phyloP scores from a whole-genome alignment of 2,888 invertebrate genomes.

The Dioctria linearis region DNA sequence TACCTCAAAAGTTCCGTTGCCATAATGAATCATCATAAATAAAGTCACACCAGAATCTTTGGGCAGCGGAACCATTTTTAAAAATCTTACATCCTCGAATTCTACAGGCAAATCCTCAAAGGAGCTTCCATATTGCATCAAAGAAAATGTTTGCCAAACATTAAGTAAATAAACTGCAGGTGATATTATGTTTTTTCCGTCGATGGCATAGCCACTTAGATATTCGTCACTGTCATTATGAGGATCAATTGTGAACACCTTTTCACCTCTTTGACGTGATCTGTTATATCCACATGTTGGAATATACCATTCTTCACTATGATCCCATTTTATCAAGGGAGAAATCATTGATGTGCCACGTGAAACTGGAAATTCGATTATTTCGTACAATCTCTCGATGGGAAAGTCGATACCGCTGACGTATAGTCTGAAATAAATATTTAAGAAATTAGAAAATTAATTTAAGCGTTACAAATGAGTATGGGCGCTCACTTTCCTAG shows the following conservation, averaged over 20 bases:
- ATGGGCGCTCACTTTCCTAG: conserved; percentile 72
- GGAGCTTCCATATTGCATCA: conserved; percentile 77
- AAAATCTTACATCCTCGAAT: conserved; percentile 88
- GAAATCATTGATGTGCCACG: conserved; percentile 88
- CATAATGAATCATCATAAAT: conserved; percentile 75
- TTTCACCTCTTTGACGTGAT: conserved; percentile 79
- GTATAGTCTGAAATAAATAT: conserved; percentile 75
- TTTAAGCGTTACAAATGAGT: background rate
- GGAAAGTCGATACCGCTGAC: conserved; percentile 83
- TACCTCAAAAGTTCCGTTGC: conserved; percentile 76
- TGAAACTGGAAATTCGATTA: conserved; percentile 86
- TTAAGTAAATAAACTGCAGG: conserved; percentile 86
- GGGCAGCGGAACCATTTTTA: conserved; percentile 86
- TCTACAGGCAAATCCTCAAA: conserved; percentile 82
- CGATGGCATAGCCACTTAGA: conserved; percentile 86
- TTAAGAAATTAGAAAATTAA: background rate
- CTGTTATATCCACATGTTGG: conserved; percentile 79
- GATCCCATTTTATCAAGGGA: conserved; percentile 91
- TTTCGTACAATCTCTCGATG: conserved; percentile 83
- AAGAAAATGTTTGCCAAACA: conserved; percentile 86
- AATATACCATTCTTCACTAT: conserved; percentile 83
- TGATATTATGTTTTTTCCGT: conserved; percentile 81
- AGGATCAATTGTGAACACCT: conserved; percentile 75
- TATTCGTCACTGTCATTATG: conserved; percentile 80
- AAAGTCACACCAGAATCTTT: conserved; percentile 75